phyloP scores from a whole-genome alignment of 1,140 invertebrate species.

The Megalopta genalis region DNA sequence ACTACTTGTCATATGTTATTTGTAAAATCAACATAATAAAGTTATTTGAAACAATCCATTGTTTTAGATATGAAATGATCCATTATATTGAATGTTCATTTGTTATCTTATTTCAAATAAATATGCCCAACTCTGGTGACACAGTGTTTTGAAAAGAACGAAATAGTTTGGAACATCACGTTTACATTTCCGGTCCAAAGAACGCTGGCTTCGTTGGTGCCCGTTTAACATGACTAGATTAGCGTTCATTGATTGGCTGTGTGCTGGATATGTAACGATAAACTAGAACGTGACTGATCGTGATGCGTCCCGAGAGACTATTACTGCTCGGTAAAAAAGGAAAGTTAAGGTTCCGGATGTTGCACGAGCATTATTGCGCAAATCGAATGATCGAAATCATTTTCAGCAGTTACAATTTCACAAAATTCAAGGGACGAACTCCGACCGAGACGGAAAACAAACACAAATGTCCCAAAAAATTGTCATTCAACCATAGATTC shows the following conservation, averaged over 20 bases:
- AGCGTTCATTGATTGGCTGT: conserved; percentile 4
- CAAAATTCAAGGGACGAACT: not conserved
- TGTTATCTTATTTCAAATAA: too few species aligned
- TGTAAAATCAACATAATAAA: too few species aligned
- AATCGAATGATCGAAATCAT: conserved; percentile 1
- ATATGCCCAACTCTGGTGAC: too few species aligned
- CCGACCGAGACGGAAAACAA: not conserved
- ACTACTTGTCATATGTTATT: too few species aligned
- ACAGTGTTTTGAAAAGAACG: too few species aligned
- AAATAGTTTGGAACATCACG: too few species aligned
- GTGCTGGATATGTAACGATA: not conserved
- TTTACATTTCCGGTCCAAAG: too few species aligned
- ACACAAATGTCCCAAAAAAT: not conserved
- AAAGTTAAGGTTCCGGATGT: not conserved
- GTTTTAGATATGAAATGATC: too few species aligned
- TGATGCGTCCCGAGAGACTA: not conserved
- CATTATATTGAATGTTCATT: too few species aligned
- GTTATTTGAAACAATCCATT: too few species aligned
- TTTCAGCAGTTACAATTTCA: not conserved
- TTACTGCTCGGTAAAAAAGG: not conserved
- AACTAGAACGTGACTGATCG: not conserved
- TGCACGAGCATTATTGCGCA: not conserved
- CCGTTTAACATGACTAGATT: not conserved
- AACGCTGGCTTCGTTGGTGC: too few species aligned
- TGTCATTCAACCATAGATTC: conserved; percentile 10